Evolutionary conservation across 1,140 invertebrate genomes (phyloP).

Genomic region (Bathynomus jamesi): DNA sequence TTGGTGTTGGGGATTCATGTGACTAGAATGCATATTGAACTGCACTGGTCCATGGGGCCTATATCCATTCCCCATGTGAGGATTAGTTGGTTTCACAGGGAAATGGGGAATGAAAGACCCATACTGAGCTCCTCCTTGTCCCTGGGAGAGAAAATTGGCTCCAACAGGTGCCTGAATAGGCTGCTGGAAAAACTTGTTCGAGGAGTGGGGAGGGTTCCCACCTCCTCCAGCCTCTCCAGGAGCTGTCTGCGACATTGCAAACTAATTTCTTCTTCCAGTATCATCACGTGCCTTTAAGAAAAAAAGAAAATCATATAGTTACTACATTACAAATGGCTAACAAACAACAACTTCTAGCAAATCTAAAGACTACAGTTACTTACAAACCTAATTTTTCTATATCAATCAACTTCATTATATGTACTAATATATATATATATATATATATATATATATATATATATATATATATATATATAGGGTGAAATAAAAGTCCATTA

Average conservation of each 20-base stretch:
- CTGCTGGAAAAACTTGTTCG: conserved; percentile 1
- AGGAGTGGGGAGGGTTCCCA: not conserved
- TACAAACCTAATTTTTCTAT: not conserved
- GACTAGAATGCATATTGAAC: not conserved
- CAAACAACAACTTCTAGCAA: no score
- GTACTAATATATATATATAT: conserved; percentile 12
- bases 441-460: conserved; percentile 10
- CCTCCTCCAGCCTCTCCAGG: not conserved
- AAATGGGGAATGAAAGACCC: not conserved
- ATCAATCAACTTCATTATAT: conserved; percentile 9
- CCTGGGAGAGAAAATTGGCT: not conserved
- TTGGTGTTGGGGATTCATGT: not conserved
- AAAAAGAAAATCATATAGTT: not conserved
- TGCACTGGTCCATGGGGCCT: not conserved
- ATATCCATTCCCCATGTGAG: not conserved
- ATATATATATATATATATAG: conserved; percentile 17
- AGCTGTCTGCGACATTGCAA: not conserved
- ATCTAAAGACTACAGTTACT: conserved; percentile 7
- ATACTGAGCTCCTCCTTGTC: not conserved
- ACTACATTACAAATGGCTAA: no score
- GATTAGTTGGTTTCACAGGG: not conserved
- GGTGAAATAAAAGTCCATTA: no score
- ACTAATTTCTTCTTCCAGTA: not conserved
- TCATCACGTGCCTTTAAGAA: not conserved
- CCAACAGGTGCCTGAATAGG: not conserved